A percentile compares a stretch with the other conserved stretches of the same genome.
Evolutionary conservation across 2,113 vertebrate genomes (phyloP).

Genomic region (Elachura formosa): DNA sequence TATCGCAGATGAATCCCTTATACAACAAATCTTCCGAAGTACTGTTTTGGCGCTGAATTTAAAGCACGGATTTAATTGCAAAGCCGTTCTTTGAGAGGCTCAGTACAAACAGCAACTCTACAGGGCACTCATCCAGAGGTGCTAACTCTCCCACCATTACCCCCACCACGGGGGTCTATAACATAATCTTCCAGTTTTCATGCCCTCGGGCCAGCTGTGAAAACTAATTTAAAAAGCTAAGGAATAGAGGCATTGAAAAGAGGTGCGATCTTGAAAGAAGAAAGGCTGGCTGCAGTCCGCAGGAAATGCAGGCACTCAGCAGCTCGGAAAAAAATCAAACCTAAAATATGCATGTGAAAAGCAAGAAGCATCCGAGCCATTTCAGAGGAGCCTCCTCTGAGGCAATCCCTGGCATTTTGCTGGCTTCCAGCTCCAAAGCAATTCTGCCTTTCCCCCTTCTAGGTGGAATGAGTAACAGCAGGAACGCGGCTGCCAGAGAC

Average conservation of each 20-base stretch:
- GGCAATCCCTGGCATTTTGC: neutral
- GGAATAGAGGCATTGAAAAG: constrained; percentile 10
- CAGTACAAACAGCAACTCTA: neutral
- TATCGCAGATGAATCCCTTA: neutral
- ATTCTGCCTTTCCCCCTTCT: neutral
- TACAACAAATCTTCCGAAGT: neutral
- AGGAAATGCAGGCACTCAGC: constrained; percentile 45
- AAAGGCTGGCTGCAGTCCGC: constrained; percentile 15
- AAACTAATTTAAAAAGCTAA: neutral
- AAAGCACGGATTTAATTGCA: neutral
- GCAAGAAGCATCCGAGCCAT: neutral
- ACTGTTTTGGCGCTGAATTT: neutral
- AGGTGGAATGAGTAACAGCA: neutral
- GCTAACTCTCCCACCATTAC: constrained; percentile 56
- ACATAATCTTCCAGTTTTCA: constrained; percentile 28
- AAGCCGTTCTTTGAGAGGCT: neutral
- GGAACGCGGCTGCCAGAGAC: neutral
- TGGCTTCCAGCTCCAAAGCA: neutral
- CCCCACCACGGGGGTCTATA: constrained; percentile 53
- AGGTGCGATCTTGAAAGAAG: neutral
- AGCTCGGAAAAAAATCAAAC: constrained; percentile 29
- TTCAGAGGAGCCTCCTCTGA: neutral
- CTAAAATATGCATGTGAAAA: constrained; percentile 53
- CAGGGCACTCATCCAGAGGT: constrained; percentile 11
- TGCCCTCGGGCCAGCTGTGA: constrained; percentile 37